Evolutionary conservation across 1,140 invertebrate genomes (phyloP).

Genomic region (Acyrthosiphon pisum): DNA sequence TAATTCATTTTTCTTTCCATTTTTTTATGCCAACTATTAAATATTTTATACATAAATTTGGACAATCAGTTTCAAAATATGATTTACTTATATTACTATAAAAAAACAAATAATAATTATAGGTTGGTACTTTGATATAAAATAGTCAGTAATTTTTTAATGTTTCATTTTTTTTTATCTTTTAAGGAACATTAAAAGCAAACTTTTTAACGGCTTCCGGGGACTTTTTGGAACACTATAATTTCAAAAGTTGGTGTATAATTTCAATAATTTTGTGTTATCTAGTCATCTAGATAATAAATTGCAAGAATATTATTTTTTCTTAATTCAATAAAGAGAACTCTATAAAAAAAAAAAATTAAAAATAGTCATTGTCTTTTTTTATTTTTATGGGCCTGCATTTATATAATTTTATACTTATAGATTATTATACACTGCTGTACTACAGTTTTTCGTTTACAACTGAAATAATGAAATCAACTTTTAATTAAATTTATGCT

Average conservation of each 20-base stretch:
- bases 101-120: neutral
- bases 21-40: neutral
- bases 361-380: neutral
- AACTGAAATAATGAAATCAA: neutral
- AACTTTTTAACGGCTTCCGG: neutral
- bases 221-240: neutral
- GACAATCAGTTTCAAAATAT: neutral
- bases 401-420: neutral
- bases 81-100: neutral
- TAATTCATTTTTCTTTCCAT: neutral
- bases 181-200: neutral
- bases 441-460: neutral
- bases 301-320: neutral
- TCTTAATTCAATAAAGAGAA: neutral
- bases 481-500: constrained; percentile 4
- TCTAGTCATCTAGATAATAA: neutral
- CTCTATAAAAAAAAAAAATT: too few species aligned
- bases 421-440: neutral
- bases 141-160: neutral
- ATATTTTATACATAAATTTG: neutral
- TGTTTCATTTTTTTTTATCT: neutral
- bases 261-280: neutral
- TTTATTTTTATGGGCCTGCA: neutral
- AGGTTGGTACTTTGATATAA: neutral
- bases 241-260: neutral